Conservation (phyloP, 2,797 vertebrate species). For the Eidolon dupreanum region DNA sequence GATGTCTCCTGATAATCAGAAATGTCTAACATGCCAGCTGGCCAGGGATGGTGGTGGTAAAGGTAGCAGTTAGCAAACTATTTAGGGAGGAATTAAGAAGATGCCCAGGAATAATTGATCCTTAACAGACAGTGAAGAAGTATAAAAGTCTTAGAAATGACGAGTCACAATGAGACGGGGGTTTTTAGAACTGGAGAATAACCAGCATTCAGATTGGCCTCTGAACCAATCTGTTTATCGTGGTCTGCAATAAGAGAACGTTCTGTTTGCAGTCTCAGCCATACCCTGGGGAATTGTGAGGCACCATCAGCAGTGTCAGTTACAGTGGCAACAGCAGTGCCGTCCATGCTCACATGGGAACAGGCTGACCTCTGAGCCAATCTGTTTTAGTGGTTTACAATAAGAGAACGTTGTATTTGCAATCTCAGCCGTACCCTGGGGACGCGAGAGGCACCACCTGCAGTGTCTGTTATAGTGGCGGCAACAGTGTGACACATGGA, state of each 20-base stretch:
- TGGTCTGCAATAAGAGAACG: background rate
- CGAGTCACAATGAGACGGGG: background rate
- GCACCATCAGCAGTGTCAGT: rapidly evolving
- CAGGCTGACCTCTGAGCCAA: background rate
- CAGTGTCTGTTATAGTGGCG: background rate
- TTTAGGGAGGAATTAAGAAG: background rate
- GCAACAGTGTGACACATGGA: background rate
- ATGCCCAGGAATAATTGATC: background rate
- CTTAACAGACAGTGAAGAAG: background rate
- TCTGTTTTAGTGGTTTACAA: background rate
- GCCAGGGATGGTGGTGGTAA: background rate
- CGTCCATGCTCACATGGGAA: background rate
- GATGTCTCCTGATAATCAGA: background rate
- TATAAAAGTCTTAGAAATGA: background rate
- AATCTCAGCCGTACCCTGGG: background rate
- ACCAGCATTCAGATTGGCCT: background rate
- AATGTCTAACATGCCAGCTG: background rate
- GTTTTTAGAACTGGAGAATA: background rate
- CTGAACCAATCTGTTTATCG: background rate
- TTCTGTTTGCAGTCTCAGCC: rapidly evolving
- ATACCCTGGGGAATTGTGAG: background rate
- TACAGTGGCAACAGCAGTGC: background rate
- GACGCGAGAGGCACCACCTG: rapidly evolving
- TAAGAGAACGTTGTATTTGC: rapidly evolving
- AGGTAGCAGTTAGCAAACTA: background rate